phyloP scores from a whole-genome alignment of 1,140 invertebrate species.

The Nymphalis io region DNA sequence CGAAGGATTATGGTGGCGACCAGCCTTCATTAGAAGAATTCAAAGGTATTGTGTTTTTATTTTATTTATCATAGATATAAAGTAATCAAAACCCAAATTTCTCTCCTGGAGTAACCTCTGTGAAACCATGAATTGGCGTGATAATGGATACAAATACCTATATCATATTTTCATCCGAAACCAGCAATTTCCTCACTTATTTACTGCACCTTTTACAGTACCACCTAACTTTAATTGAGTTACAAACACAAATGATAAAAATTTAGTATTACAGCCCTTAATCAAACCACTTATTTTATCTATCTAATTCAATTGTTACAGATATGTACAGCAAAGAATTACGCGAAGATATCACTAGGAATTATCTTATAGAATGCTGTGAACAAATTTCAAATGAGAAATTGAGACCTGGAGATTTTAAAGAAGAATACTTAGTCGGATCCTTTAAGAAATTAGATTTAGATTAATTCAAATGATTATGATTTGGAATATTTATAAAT shows the following conservation, averaged over 20 bases:
- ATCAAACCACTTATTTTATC: too few relatives aligned
- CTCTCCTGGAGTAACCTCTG: too few relatives aligned
- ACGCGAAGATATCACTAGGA: conserved; percentile 42
- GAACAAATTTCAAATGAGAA: conserved; percentile 48
- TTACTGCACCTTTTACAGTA: too few relatives aligned
- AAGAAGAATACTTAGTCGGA: conserved; percentile 42
- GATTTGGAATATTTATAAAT: too few relatives aligned
- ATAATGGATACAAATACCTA: too few relatives aligned
- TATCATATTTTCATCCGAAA: too few relatives aligned
- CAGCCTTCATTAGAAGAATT: conserved; percentile 56
- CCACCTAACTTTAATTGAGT: too few relatives aligned
- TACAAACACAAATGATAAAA: too few relatives aligned
- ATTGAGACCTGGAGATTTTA: conserved; percentile 38
- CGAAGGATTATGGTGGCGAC: conserved; percentile 78
- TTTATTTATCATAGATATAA: conserved; percentile 12
- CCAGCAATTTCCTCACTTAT: too few relatives aligned
- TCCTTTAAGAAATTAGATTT: conserved; percentile 56
- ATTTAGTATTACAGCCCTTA: too few relatives aligned
- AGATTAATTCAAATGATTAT: conserved; percentile 33
- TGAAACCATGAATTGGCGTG: too few relatives aligned
- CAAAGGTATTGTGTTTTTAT: conserved; percentile 42
- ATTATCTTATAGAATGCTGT: conserved; percentile 44
- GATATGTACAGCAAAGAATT: conserved; percentile 44
- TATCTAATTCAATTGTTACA: conserved; percentile 26
- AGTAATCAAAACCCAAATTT: too few relatives aligned